Evolutionary conservation across 2,888 invertebrate species (phyloP).

Genomic region (Synanthedon tipuliformis): DNA sequence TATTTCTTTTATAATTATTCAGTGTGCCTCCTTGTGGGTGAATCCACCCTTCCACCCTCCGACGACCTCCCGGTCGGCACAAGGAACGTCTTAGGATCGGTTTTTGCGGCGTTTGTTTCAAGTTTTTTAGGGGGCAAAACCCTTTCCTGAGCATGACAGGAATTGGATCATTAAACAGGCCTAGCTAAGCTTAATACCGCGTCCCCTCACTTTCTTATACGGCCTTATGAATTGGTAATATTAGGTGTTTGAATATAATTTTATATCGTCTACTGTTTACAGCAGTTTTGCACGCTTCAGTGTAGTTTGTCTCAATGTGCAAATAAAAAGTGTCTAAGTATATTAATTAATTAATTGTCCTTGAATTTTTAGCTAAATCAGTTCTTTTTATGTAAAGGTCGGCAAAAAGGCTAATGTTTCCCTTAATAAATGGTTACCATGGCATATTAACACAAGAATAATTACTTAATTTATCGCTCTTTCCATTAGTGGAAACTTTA

Average conservation of each 20-base stretch:
- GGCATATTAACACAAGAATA: too few species aligned
- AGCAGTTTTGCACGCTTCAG: too few species aligned
- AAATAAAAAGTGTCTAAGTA: too few species aligned
- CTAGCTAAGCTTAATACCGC: conserved; percentile 58
- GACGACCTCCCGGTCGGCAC: conserved; percentile 24
- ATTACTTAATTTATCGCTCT: too few species aligned
- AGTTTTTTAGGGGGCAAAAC: conserved; percentile 69
- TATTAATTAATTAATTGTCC: too few species aligned
- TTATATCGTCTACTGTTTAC: too few species aligned
- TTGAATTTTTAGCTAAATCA: too few species aligned
- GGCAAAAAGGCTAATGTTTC: too few species aligned
- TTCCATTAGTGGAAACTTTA: too few species aligned
- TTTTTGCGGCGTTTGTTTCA: conserved; percentile 70
- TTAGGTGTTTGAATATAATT: not conserved
- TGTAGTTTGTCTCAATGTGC: too few species aligned
- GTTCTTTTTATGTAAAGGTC: too few species aligned
- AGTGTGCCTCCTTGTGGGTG: conserved; percentile 44
- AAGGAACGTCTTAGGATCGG: conserved; percentile 58
- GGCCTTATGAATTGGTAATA: conserved; percentile 16
- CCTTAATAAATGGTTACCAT: too few species aligned
- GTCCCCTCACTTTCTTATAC: conserved; percentile 27
- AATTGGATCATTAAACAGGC: conserved; percentile 70
- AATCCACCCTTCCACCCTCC: conserved; percentile 11
- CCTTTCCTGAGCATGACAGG: conserved; percentile 71
- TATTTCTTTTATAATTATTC: conserved; percentile 72